Conservation (phyloP, 2,888 invertebrate genomes). For the Melipona beecheii region DNA sequence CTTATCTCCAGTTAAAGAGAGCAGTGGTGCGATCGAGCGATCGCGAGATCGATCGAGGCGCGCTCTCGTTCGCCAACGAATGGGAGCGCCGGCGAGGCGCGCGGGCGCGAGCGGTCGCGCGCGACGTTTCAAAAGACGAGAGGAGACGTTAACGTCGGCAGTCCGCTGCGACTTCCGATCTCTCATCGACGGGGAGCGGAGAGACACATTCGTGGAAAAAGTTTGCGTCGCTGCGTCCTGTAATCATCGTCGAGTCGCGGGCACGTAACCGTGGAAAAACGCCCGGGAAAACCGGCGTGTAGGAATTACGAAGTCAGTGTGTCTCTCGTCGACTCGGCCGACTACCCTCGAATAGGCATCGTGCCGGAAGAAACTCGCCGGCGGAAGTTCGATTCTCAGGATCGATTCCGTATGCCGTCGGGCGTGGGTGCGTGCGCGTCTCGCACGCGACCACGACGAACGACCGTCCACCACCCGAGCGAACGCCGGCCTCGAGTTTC, state of each 20-base stretch:
- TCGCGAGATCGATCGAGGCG: slow-evolving; percentile 17
- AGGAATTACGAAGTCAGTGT: slow-evolving; percentile 57
- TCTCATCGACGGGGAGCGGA: slow-evolving; percentile 3
- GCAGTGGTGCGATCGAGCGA: slow-evolving; percentile 20
- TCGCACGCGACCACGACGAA: slow-evolving; percentile 45
- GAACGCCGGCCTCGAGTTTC: slow-evolving; percentile 55
- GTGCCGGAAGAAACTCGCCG: slow-evolving; percentile 73
- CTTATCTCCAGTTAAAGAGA: neutral
- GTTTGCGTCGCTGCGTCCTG: slow-evolving; percentile 45
- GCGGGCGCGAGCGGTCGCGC: neutral
- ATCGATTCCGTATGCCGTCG: slow-evolving; percentile 80
- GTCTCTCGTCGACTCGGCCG: slow-evolving; percentile 63
- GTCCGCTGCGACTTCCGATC: slow-evolving; percentile 19
- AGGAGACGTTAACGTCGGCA: neutral
- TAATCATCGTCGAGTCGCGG: slow-evolving; percentile 35
- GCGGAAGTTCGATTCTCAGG: slow-evolving; percentile 81
- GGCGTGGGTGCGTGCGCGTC: slow-evolving; percentile 72
- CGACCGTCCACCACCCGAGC: slow-evolving; percentile 29
- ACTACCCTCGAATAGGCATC: slow-evolving; percentile 65
- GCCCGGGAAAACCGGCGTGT: slow-evolving; percentile 39
- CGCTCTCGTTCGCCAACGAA: neutral
- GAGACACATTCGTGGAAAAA: slow-evolving; percentile 23
- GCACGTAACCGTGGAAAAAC: slow-evolving; percentile 49
- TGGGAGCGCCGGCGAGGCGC: neutral
- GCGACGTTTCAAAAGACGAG: slow-evolving; percentile 33